Percentiles rank a stretch among this genome's conserved stretches.
These are phyloP conservation scores for Potorous gilbertii DNA, from an alignment of 2,797 vertebrate genomes.

Conservation along the genomic window DNA sequence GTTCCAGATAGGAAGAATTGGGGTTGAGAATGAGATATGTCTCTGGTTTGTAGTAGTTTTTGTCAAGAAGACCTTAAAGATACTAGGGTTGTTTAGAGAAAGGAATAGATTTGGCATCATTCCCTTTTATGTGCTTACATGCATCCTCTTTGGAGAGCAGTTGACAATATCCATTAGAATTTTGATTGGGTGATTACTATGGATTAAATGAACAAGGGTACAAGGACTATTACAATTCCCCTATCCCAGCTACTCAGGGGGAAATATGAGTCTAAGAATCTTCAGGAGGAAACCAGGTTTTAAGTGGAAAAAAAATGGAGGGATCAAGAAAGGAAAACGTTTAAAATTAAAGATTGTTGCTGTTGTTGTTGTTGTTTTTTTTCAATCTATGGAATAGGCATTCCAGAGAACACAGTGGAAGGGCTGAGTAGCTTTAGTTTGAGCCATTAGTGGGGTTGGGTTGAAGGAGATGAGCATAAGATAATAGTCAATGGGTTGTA, in stretches of 20 bases:
- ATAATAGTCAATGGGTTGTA: background rate
- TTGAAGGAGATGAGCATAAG: background rate
- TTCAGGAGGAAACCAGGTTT: background rate
- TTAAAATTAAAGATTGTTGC: background rate
- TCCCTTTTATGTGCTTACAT: background rate
- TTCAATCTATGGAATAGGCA: background rate
- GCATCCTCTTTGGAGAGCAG: background rate
- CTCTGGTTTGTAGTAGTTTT: background rate
- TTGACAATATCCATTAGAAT: background rate
- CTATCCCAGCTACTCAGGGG: background rate
- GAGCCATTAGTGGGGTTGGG: background rate
- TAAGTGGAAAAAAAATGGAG: background rate
- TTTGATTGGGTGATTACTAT: background rate
- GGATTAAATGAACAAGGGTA: background rate
- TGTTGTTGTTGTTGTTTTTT: no score
- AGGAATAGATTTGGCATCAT: background rate
- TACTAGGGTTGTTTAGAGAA: background rate
- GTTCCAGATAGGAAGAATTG: background rate
- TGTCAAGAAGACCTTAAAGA: background rate
- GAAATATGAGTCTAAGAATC: background rate
- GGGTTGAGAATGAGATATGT: background rate
- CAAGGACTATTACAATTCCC: background rate
- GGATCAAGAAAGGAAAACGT: background rate
- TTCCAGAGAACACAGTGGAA: background rate
- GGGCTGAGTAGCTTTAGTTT: background rate